Evolutionary conservation across 30 jellyfish, hydroid and myxozoan genomes (phyloP), one percentile per base, ranked within the genome.

Genomic region (Aurelia aurita complex sp. Pacific): DNA sequence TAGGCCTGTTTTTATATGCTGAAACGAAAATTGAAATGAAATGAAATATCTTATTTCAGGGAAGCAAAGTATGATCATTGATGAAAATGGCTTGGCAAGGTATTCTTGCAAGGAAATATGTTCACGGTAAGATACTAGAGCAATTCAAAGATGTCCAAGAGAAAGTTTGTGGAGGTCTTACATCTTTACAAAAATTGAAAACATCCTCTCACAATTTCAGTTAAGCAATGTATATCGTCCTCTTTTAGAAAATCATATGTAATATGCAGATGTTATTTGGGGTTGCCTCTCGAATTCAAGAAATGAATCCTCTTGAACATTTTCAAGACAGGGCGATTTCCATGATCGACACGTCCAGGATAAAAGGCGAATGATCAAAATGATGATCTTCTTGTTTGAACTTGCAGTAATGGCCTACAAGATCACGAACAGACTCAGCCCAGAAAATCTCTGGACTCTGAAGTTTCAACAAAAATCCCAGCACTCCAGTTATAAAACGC

Each of bases 71-170:
- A 38, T 72, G 16, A 69, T 46, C 12, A 15, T 57, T 59, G 92
- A 73, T 61, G 64, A 59, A 10, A 50, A 70, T 12, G 88, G 88
- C 75, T 34, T 59, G 64, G 52, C 35, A 9, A 81, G 80, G 38
- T 91, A 78, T 74, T 79, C 96, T 34, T 91, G 98, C 46, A 66
- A 69, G 42, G 17, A 71, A 23, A 66, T 88, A 1, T 91, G 98
- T 73, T 77, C 90, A 60, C 80, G 89, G 98, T 91, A 85, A 85
- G 78, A 46, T 46, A 46, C 15, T 7, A 46, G 57, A 46, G 14
- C 6, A 46, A 2, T 6, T 46, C 8, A 46, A 46, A 6, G 15
- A 2, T 0, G 57, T 46, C 73, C 7, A 46, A 59, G 63, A 9
- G 61, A 73, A 50, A 51, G 70, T 73, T 11, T 8, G 51, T 18